Conservation (phyloP, 2,113 vertebrate genomes). For the Girardinichthys multiradiatus region DNA sequence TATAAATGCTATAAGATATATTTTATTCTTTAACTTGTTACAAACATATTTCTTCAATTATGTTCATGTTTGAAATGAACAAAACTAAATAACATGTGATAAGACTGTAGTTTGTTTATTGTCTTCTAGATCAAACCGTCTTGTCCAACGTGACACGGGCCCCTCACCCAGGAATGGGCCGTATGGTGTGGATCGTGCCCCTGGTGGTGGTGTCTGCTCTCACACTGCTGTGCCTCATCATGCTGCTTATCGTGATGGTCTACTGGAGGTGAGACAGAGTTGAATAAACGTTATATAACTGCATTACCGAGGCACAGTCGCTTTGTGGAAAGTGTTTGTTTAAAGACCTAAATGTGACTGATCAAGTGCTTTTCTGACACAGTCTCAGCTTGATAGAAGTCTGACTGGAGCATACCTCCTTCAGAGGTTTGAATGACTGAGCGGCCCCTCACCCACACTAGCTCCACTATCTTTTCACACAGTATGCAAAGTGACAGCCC, state of each 20-base stretch:
- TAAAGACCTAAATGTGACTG: constrained; percentile 1
- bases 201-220: constrained; percentile 95
- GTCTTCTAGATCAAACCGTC: constrained; percentile 76
- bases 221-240: constrained; percentile 95
- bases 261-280: constrained; percentile 93
- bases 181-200: constrained; percentile 97
- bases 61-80: background rate
- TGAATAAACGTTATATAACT: background rate
- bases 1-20: background rate
- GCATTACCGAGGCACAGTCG: background rate
- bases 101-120: background rate
- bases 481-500: constrained; percentile 8
- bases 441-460: constrained; percentile 6
- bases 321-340: background rate
- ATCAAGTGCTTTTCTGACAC: constrained; percentile 11
- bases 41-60: background rate
- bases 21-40: background rate
- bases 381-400: background rate
- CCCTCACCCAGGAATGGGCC: constrained; percentile 79
- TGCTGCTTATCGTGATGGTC: constrained; percentile 94
- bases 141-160: constrained; percentile 86
- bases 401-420: background rate
- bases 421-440: constrained; percentile 5
- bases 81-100: background rate
- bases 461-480: constrained; percentile 8